Percentiles rank a stretch among this genome's conserved stretches.
phyloP scores from a whole-genome alignment of 2,797 vertebrate species.

The Gymnopithys bicolor region DNA sequence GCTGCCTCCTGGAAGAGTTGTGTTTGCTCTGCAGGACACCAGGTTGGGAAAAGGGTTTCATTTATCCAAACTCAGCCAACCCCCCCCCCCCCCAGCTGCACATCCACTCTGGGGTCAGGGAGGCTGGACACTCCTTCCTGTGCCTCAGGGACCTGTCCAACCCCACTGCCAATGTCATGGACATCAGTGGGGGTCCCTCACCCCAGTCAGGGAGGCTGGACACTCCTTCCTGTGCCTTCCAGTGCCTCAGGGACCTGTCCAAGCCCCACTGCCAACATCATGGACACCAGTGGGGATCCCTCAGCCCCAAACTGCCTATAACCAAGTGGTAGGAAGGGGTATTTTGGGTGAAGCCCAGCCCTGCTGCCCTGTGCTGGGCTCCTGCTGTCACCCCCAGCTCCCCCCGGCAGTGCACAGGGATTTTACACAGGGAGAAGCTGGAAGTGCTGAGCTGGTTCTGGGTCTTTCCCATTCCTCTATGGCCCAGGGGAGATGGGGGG shows the following conservation, averaged over 20 bases:
- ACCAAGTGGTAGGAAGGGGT: background rate
- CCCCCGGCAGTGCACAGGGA: rapidly evolving
- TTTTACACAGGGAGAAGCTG: background rate
- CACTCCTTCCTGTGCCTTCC: too few relatives aligned
- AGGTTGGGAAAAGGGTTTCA: background rate
- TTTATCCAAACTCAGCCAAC: background rate
- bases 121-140: background rate
- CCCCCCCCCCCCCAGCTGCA: rapidly evolving
- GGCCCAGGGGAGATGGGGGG: background rate
- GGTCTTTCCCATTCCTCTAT: background rate
- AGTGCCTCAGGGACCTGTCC: too few relatives aligned
- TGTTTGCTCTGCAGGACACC: background rate
- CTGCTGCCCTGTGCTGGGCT: background rate
- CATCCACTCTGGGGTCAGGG: background rate
- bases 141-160: background rate
- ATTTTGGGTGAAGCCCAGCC: background rate
- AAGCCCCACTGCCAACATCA: too few relatives aligned
- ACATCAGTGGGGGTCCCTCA: too few relatives aligned
- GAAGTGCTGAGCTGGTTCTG: background rate
- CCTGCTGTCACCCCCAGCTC: rapidly evolving
- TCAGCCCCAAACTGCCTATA: background rate
- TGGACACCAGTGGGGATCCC: too few relatives aligned
- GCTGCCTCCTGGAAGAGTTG: background rate
- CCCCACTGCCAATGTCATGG: too few relatives aligned
- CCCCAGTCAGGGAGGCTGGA: too few relatives aligned